Percentiles rank a stretch among this genome's conserved stretches.
phyloP scores from a whole-genome alignment of 2,113 vertebrate genomes.

The Meleagris gallopavo region DNA sequence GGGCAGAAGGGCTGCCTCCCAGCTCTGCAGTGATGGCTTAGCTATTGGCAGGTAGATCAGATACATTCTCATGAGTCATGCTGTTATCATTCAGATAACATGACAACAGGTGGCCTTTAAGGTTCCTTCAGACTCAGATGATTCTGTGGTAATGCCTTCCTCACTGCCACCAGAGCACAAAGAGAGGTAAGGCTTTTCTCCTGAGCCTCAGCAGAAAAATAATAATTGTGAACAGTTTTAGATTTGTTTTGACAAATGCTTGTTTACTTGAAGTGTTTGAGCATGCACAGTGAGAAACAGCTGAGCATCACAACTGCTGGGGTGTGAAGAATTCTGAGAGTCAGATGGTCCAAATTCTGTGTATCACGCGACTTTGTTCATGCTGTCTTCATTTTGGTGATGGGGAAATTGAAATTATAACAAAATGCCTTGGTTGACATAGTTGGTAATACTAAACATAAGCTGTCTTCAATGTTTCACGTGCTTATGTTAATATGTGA shows the following conservation, averaged over 20 bases:
- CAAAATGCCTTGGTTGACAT: not conserved
- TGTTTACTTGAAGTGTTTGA: not conserved
- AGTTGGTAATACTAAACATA: not conserved
- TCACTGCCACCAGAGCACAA: not conserved
- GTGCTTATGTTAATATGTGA: not conserved
- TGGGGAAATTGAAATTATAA: not conserved
- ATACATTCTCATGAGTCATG: accelerated
- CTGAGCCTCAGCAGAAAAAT: not conserved
- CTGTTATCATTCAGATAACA: not conserved
- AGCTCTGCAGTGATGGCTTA: not conserved
- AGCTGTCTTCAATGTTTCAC: not conserved
- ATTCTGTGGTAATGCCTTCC: not conserved
- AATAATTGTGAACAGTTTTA: not conserved
- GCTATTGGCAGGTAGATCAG: accelerated
- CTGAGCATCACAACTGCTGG: not conserved
- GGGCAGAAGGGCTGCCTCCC: not conserved
- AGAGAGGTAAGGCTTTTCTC: not conserved
- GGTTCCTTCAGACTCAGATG: too few species aligned
- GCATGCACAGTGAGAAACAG: not conserved
- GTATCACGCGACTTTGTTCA: not conserved
- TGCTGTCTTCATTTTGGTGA: not conserved
- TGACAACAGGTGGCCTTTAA: too few species aligned
- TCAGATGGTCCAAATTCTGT: not conserved
- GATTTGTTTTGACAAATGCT: not conserved
- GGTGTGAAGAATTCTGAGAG: not conserved